Conservation (phyloP, 2,797 vertebrate genomes). For the Channallabes apus region DNA sequence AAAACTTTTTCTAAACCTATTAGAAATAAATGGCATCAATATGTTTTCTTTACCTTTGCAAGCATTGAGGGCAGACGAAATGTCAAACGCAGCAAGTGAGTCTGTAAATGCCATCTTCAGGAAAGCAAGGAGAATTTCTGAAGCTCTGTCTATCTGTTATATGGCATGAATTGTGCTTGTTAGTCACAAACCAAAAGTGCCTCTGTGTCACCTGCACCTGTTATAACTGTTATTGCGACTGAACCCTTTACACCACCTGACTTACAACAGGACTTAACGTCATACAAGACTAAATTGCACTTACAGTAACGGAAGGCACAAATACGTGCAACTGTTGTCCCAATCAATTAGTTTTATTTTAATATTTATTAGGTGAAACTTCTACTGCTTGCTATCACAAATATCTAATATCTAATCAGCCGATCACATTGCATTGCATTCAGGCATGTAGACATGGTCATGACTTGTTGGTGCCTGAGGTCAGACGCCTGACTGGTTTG, state of each 20-base stretch:
- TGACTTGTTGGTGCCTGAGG: no score
- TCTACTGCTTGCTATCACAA: no score
- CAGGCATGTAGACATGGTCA: no score
- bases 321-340: not conserved
- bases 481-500: no score
- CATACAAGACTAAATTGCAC: not conserved
- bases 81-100: constrained; percentile 80
- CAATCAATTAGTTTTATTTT: not conserved
- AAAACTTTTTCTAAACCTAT: not conserved
- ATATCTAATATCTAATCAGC: no score
- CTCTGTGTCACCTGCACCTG: constrained; percentile 68
- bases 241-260: constrained; percentile 52
- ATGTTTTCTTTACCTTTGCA: constrained; percentile 81
- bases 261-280: not conserved
- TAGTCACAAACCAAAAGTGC: constrained; percentile 67
- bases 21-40: not conserved
- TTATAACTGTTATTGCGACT: no score
- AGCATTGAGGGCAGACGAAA: constrained; percentile 83
- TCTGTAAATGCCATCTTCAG: constrained; percentile 84
- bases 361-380: no score
- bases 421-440: no score
- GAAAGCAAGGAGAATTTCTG: constrained; percentile 11
- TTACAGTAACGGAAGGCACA: not conserved
- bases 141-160: constrained; percentile 26
- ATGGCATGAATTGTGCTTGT: constrained; percentile 48